A percentile compares a stretch with the other conserved stretches of the same genome.
Evolutionary conservation across 2,888 invertebrate species (phyloP).

Genomic region (Macrophya annulata): DNA sequence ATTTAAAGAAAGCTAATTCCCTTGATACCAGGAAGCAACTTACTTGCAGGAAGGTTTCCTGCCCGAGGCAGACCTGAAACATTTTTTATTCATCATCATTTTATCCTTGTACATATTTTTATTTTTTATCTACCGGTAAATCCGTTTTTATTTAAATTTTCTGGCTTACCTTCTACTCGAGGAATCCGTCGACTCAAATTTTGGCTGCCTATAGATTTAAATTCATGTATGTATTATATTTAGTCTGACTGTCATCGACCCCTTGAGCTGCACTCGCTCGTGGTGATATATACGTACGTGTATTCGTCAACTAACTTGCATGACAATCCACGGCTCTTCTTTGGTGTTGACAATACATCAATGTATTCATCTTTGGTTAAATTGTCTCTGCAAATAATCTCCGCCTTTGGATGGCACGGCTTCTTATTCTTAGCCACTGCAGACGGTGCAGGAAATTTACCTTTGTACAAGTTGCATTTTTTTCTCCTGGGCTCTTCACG

Average conservation of each 20-base stretch:
- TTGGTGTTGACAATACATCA: conserved; percentile 31
- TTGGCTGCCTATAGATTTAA: conserved; percentile 21
- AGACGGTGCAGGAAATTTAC: neutral
- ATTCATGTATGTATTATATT: conserved; percentile 31
- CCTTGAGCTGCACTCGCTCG: conserved; percentile 1
- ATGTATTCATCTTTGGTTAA: conserved; percentile 35
- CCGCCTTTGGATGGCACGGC: conserved; percentile 36
- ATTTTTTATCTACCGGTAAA: neutral
- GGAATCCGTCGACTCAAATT: conserved; percentile 34
- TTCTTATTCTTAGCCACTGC: conserved; percentile 10
- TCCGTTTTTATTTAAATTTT: neutral
- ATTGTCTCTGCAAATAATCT: conserved; percentile 49
- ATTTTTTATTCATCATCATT: conserved; percentile 7
- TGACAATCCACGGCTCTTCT: conserved; percentile 28
- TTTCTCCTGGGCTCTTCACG: neutral
- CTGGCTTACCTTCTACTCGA: conserved; percentile 1
- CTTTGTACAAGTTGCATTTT: conserved; percentile 17
- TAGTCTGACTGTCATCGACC: conserved; percentile 23
- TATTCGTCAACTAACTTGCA: conserved; percentile 36
- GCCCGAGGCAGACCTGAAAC: conserved; percentile 13
- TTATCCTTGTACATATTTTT: neutral
- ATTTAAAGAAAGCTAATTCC: conserved; percentile 32
- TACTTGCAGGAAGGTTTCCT: conserved; percentile 27
- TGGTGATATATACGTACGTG: neutral
- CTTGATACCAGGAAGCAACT: conserved; percentile 5